Evolutionary conservation across 1,140 invertebrate genomes (phyloP), one percentile per base, ranked within the genome.

Genomic region (Acromyrmex charruanus): DNA sequence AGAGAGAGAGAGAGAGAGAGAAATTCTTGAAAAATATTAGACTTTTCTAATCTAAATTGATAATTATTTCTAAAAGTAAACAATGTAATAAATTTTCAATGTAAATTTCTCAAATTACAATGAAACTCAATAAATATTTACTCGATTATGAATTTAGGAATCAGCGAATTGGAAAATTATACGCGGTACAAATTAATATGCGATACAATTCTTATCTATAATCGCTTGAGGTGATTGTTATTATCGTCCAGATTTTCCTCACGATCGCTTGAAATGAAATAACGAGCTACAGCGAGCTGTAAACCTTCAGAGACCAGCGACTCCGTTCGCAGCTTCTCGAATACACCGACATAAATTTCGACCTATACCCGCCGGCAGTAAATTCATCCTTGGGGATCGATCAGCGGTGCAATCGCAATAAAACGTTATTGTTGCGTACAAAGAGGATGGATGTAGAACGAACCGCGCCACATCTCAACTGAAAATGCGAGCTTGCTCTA

Each of bases 331-430:
- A 61, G 74, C 49, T 85, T 80, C 74, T 66, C 74, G 80, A 84
- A 25, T 71, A 53, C 69, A 49, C 71, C 53, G 61, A 79, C 63
- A 65, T 85, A 85, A 85, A 85, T 85, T 85, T 61, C 49, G 69
- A 84, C 39, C 80, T 74, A n/a, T 49, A 85, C 74, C 63, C 63
- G 53, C 74, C 61, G 49, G 53, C 75, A 31, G 49, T 80, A 85
- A 85, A 85, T 85, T 49, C 31, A 80, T 85, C 84, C 49, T 21
- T 49, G 61, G 51, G 61, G 74, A 85, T 85, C 84, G 84, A 77
- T 85, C 72, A 79, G 14, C 25, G 71, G 28, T 77, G 81, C 79
- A 81, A 84, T 84, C 80, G 68, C 82, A 80, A 79, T 85, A 85
- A 85, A 85, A 79, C 18, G 84, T 77, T 85, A 85, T 85, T 79